Evolutionary conservation across 2,888 invertebrate genomes (phyloP), one percentile per base, ranked within the genome.

Genomic region (Pteria penguin): DNA sequence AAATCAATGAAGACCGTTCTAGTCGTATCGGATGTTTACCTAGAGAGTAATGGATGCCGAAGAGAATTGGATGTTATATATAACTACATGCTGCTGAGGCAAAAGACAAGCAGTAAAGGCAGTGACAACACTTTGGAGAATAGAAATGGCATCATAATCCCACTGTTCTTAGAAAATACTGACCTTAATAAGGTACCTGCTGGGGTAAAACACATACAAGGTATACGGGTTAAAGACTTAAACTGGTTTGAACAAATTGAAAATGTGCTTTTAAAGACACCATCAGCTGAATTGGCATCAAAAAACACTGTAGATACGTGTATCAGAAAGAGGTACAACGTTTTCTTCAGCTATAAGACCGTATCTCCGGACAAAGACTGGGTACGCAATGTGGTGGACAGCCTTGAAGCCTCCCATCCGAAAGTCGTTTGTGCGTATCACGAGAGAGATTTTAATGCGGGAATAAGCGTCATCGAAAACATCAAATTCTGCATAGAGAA

Each of bases 301-400:
- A 11, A 33, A 18, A 18, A 52, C 11, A 2, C n/a, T 5, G 1
- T 22, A 14, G 18, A 22, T 5, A n/a, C 66, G 27, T 55, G 45
- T 2, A 36, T 45, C 14, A 58, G 61, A 11, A 70, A 68, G 62
- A n/a, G 27, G 4, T 74, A 61, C 32, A 55, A 62, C 2, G 75
- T 69, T 14, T 75, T 69, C 63, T 75, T 75, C 45, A 27, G 67
- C 11, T 75, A 75, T 45, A 54, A 55, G 55, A 75, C 75, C 8
- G 36, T 33, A 0, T 22, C 18, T 1, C 61, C 58, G 24, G 75
- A 75, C 32, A 75, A 69, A 67, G 69, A 75, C n/a, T 63, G 68
- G 69, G 75, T 75, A 4, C 33, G 57, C 14, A 45, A 69, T 5
- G 36, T 69, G 0, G 63, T 69, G 4, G 26, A 63, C 2, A 57